phyloP scores from a whole-genome alignment of 2,888 invertebrate species.

The Lycophotia porphyrea region DNA sequence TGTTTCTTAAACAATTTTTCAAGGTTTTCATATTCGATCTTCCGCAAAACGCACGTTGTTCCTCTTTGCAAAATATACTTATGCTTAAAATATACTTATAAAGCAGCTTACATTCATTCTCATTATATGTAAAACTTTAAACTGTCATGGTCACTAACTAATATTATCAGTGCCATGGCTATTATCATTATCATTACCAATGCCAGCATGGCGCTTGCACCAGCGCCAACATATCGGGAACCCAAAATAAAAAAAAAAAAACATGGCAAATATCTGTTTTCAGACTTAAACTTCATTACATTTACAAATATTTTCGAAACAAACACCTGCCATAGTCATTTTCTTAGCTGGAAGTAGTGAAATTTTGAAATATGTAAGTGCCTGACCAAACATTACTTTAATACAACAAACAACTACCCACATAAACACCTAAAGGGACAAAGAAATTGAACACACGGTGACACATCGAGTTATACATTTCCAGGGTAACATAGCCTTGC shows the following conservation, averaged over 20 bases:
- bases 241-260: no score
- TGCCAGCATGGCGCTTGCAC: no score
- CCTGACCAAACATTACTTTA: not conserved
- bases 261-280: no score
- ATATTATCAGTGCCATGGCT: no score
- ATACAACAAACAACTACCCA: slow-evolving; percentile 13
- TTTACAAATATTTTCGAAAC: not conserved
- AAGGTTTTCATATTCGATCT: not conserved
- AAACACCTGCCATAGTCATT: not conserved
- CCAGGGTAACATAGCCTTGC: no score
- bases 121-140: no score
- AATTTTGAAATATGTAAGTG: no score
- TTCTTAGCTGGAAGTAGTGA: not conserved
- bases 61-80: not conserved
- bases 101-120: not conserved
- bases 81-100: not conserved
- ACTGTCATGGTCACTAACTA: no score
- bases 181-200: no score
- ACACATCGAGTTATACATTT: no score
- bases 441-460: not conserved
- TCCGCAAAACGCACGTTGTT: not conserved
- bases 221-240: no score
- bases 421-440: not conserved
- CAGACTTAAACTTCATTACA: no score
- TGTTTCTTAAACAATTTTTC: not conserved